Conservation (phyloP, 2,888 invertebrate species). For the Philonicus albiceps region DNA sequence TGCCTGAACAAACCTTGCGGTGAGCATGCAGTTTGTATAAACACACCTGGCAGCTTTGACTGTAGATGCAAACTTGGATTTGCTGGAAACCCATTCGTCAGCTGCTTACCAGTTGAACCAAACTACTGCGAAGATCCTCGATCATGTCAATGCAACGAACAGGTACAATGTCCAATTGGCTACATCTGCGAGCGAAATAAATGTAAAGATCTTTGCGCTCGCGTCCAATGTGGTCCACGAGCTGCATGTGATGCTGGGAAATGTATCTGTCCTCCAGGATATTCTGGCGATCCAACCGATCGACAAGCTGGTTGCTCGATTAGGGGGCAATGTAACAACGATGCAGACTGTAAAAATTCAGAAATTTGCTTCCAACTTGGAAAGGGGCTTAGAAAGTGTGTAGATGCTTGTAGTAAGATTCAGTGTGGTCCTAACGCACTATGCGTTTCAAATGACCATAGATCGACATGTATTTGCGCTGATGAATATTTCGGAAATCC, state of each 20-base stretch:
- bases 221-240: conserved; percentile 80
- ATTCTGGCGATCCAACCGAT: conserved; percentile 78
- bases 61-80: conserved; percentile 87
- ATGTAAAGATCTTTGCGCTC: conserved; percentile 80
- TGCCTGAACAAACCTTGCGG: conserved; percentile 82
- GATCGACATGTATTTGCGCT: conserved; percentile 85
- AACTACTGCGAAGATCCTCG: conserved; percentile 75
- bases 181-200: conserved; percentile 76
- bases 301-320: conserved; percentile 74
- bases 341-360: conserved; percentile 81
- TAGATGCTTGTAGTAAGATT: conserved; percentile 85
- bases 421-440: conserved; percentile 91
- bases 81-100: conserved; percentile 86
- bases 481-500: conserved; percentile 85
- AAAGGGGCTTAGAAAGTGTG: conserved; percentile 80
- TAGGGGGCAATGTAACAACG: conserved; percentile 80
- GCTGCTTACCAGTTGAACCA: conserved; percentile 76
- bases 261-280: conserved; percentile 82
- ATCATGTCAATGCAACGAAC: conserved; percentile 75
- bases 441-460: conserved; percentile 83
- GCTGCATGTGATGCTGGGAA: conserved; percentile 81
- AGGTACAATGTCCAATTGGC: conserved; percentile 78
- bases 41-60: conserved; percentile 87
- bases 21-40: conserved; percentile 86
- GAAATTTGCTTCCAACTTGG: conserved; percentile 89